Base-by-base conservation (phyloP, 2,797 vertebrate genomes). In the Florisuga fusca region DNA sequence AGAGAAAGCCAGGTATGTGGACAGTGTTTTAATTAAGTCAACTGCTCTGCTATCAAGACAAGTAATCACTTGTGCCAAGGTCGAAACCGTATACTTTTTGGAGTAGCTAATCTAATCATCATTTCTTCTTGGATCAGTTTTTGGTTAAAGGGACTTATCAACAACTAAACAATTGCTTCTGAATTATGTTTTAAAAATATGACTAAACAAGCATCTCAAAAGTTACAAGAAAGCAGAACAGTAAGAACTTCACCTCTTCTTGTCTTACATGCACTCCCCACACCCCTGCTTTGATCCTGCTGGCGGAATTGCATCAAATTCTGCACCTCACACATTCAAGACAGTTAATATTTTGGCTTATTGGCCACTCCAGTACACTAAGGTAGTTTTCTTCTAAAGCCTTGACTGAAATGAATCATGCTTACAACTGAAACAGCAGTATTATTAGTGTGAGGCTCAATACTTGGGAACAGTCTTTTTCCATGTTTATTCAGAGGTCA, bases 11-110 rank as follows among this genome's bases (percentile, higher is more conserved):
- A 89, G 92, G 93, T 96, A 96, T 84, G 71, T 5, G 71, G 76
- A 95, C 95, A 95, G 92, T 89, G 94, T 87, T 97, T 95, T 97
- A 97, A 98, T 97, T 97, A 97, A 97, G 94, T 89, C 92, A 95
- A 86, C 95, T 15, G 31, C 69, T 96, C 93, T 77, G 94, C 90
- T 92, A 88, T 95, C 90, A 23, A 79, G 84, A 93, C 88, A 95
- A 97, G 89, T 48, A 81, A 78, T 95, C 93, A 36, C 79, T 96
- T 95, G 89, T 96, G 96, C 86, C 51, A 69, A 45, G 78, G 84
- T 25, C 17, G 84, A 94, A 94, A 96, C 57, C 7, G 0, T 61
- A 96, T 50, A 59, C 90, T 87, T 81, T 54, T 38, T 59, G 31
- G 54, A 87, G 67, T 3, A 71, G 61, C 74, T 75, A 57, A 82